Percentiles rank a stretch among this genome's conserved stretches.
These are phyloP conservation scores for Ormyrus nitidulus DNA, from an alignment of 2,888 invertebrate species.

Conservation along the genomic window DNA sequence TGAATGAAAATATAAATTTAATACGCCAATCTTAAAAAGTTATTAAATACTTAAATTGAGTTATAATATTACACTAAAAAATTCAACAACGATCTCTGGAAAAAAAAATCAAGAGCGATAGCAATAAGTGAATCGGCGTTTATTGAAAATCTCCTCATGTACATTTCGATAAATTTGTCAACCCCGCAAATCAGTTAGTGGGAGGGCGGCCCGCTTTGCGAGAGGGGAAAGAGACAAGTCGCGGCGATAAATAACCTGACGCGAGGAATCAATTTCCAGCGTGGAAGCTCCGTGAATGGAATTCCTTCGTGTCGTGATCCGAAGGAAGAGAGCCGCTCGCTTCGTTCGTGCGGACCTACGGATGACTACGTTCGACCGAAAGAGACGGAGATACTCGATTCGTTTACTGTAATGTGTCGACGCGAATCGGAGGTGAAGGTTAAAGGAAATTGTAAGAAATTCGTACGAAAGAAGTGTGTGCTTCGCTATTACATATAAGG, in stretches of 20 bases:
- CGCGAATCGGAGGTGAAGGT: background rate
- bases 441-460: background rate
- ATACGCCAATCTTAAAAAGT: no score
- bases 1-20: no score
- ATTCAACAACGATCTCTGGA: no score
- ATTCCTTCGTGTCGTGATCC: slow-evolving; percentile 17
- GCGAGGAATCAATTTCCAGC: slow-evolving; percentile 48
- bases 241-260: slow-evolving; percentile 49
- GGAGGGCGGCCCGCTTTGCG: background rate
- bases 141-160: slow-evolving; percentile 45
- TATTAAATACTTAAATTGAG: no score
- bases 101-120: no score
- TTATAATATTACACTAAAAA: no score
- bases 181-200: slow-evolving; percentile 31
- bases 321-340: slow-evolving; percentile 1
- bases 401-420: slow-evolving; percentile 11
- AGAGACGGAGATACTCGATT: slow-evolving; percentile 5
- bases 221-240: background rate
- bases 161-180: slow-evolving; percentile 53
- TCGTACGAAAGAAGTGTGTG: no score
- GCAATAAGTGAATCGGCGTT: slow-evolving; percentile 1
- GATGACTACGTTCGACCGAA: background rate
- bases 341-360: slow-evolving; percentile 3
- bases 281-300: slow-evolving; percentile 46
- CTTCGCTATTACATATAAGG: no score